Evolutionary conservation across 2,888 invertebrate genomes (phyloP).

Genomic region (Mimas tiliae): DNA sequence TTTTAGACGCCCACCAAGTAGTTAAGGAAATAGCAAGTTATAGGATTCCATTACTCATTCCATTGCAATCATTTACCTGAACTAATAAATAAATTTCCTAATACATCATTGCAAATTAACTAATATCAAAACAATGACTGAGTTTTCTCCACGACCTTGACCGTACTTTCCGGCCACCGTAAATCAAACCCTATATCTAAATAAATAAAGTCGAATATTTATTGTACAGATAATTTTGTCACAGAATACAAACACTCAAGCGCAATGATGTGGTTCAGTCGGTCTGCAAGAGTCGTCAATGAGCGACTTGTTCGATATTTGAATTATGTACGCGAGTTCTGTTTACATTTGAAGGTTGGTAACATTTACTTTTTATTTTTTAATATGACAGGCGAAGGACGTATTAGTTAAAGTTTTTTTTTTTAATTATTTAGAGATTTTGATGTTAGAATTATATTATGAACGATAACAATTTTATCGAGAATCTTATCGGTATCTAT

Average conservation of each 20-base stretch:
- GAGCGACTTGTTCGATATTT: slow-evolving; percentile 23
- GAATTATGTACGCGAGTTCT: slow-evolving; percentile 13
- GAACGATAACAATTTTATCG: neutral
- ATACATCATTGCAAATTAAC: slow-evolving; percentile 19
- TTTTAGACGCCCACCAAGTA: too few relatives aligned
- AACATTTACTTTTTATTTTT: neutral
- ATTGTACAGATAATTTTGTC: slow-evolving; percentile 8
- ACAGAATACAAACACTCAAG: slow-evolving; percentile 21
- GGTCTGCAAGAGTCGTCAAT: slow-evolving; percentile 31
- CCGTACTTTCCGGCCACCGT: neutral
- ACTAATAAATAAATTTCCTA: slow-evolving; percentile 12
- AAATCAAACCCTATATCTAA: neutral
- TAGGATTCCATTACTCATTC: neutral
- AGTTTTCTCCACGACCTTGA: slow-evolving; percentile 21
- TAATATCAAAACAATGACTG: slow-evolving; percentile 18
- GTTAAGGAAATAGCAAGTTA: neutral
- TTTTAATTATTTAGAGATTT: too few relatives aligned
- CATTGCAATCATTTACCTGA: neutral
- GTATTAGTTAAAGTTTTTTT: neutral
- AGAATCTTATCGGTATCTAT: neutral
- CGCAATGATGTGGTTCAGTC: slow-evolving; percentile 32
- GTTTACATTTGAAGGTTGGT: slow-evolving; percentile 21
- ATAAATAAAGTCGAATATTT: slow-evolving; percentile 9
- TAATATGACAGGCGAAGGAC: neutral
- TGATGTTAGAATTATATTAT: neutral